Conservation (phyloP, 2,888 invertebrate species). For the Aradus depressus region DNA sequence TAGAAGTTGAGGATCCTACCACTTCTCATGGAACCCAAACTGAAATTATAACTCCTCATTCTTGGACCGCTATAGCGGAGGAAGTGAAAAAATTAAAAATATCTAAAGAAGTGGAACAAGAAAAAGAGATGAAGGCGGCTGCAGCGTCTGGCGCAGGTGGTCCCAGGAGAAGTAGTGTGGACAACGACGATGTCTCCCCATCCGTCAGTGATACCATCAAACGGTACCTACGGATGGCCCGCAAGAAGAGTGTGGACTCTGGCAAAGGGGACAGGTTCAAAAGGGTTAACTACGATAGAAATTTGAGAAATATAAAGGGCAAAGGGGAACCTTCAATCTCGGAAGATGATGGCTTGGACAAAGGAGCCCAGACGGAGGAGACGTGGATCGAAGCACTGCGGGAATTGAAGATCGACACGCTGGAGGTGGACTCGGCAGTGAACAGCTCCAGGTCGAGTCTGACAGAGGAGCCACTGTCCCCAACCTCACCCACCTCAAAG, state of each 20-base stretch:
- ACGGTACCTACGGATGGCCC: slow-evolving; percentile 72
- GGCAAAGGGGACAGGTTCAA: slow-evolving; percentile 73
- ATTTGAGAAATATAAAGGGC: slow-evolving; percentile 69
- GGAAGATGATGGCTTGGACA: slow-evolving; percentile 64
- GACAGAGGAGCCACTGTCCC: slow-evolving; percentile 36
- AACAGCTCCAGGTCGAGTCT: slow-evolving; percentile 37
- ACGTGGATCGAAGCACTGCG: slow-evolving; percentile 57
- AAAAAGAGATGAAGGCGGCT: slow-evolving; percentile 36
- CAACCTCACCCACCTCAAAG: slow-evolving; percentile 31
- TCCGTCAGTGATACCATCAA: slow-evolving; percentile 81
- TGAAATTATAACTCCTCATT: slow-evolving; percentile 45
- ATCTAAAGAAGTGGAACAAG: slow-evolving; percentile 42
- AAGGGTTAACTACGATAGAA: slow-evolving; percentile 77
- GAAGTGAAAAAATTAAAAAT: slow-evolving; percentile 39
- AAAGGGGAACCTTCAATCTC: slow-evolving; percentile 63
- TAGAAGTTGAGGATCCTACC: slow-evolving; percentile 47
- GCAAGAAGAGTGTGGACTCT: slow-evolving; percentile 73
- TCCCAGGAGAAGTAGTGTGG: slow-evolving; percentile 53
- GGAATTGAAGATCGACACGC: slow-evolving; percentile 47
- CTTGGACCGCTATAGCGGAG: slow-evolving; percentile 41
- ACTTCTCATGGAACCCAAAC: slow-evolving; percentile 50
- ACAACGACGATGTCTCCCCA: slow-evolving; percentile 73
- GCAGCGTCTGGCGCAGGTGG: slow-evolving; percentile 3
- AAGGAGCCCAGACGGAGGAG: slow-evolving; percentile 66
- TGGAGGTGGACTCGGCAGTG: slow-evolving; percentile 43